phyloP scores from a whole-genome alignment of 1,140 invertebrate species.

The Cotesia chilonis region DNA sequence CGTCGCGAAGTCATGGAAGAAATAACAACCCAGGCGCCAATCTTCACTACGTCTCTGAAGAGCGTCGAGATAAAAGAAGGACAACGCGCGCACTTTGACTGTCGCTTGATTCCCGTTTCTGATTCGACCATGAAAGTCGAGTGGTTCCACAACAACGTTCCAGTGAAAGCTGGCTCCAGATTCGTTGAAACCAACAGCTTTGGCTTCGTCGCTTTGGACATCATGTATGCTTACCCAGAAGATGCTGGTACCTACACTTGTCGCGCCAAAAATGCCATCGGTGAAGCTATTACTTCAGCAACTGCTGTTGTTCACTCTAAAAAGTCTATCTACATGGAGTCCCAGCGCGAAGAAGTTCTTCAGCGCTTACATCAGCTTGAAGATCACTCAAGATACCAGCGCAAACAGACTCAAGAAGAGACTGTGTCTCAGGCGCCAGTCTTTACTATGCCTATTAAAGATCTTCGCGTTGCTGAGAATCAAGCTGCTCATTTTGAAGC shows the following conservation, averaged over 20 bases:
- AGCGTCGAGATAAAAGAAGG: slow-evolving; percentile 94
- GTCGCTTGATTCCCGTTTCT: slow-evolving; percentile 92
- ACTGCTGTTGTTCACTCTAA: slow-evolving; percentile 82
- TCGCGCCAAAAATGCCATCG: slow-evolving; percentile 84
- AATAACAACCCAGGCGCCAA: slow-evolving; percentile 85
- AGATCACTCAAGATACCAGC: slow-evolving; percentile 78
- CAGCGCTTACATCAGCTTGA: slow-evolving; percentile 85
- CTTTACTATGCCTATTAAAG: slow-evolving; percentile 89
- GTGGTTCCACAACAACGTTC: slow-evolving; percentile 95
- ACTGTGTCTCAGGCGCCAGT: slow-evolving; percentile 86
- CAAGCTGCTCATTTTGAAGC: slow-evolving; percentile 97
- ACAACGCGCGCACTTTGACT: slow-evolving; percentile 95
- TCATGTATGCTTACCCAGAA: slow-evolving; percentile 89
- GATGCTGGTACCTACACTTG: slow-evolving; percentile 93
- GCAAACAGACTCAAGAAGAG: slow-evolving; percentile 77
- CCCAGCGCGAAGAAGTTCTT: slow-evolving; percentile 84
- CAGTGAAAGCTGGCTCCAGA: slow-evolving; percentile 86
- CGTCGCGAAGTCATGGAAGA: slow-evolving; percentile 80
- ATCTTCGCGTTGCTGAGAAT: slow-evolving; percentile 86
- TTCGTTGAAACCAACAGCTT: slow-evolving; percentile 94
- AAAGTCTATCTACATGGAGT: slow-evolving; percentile 86
- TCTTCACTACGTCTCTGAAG: slow-evolving; percentile 90
- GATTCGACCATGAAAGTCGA: slow-evolving; percentile 96
- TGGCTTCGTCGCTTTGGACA: slow-evolving; percentile 92
- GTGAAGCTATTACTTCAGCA: slow-evolving; percentile 86